phyloP scores from a whole-genome alignment of 2,113 vertebrate species.

The Pseudorasbora parva region DNA sequence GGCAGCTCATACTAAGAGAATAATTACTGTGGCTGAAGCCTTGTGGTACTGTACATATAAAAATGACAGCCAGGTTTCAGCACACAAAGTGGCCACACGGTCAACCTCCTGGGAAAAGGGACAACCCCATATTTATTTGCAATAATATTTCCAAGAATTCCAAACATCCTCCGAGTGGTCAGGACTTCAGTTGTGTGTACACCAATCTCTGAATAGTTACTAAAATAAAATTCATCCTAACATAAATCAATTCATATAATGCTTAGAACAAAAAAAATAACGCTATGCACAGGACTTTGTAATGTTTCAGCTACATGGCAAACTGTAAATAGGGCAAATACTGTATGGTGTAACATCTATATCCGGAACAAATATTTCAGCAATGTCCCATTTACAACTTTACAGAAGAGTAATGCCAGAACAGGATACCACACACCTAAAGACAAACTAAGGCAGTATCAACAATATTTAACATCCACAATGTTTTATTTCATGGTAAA shows the following conservation, averaged over 20 bases:
- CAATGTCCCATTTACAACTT: background rate
- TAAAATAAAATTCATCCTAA: background rate
- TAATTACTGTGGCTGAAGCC: background rate
- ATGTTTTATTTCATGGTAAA: background rate
- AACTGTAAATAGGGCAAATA: background rate
- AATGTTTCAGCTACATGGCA: background rate
- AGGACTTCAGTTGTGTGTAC: background rate
- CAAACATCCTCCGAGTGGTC: background rate
- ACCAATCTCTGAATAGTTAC: background rate
- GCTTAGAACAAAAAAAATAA: background rate
- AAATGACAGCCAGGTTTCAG: background rate
- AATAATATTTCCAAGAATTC: background rate
- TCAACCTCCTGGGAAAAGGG: background rate
- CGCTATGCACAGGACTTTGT: background rate
- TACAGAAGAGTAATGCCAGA: background rate
- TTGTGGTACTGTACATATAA: background rate
- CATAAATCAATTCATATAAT: background rate
- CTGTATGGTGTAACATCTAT: background rate
- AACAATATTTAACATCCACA: background rate
- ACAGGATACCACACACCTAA: background rate
- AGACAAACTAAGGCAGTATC: background rate
- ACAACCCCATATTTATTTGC: background rate
- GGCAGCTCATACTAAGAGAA: background rate
- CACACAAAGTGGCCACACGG: background rate
- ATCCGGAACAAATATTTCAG: background rate